phyloP scores from a whole-genome alignment of 92 coral and sea anemone species.

The Muricea muricata region DNA sequence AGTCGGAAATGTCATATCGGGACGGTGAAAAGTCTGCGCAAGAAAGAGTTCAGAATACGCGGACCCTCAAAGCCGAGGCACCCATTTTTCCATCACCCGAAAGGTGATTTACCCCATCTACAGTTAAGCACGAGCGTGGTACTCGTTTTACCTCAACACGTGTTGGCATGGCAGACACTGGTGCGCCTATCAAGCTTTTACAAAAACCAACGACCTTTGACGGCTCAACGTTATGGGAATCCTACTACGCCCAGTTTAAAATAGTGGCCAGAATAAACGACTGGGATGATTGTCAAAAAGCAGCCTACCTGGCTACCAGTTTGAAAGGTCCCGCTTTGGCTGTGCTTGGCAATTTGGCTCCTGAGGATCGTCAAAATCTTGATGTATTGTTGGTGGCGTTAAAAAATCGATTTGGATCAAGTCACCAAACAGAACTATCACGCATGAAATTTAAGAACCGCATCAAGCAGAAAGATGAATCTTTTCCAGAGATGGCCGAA shows the following conservation, averaged over 20 bases:
- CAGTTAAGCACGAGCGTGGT: neutral
- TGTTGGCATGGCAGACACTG: neutral
- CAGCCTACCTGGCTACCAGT: constrained; percentile 41
- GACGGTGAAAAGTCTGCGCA: too few relatives aligned
- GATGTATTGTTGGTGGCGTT: neutral
- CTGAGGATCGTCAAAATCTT: neutral
- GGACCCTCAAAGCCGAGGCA: neutral
- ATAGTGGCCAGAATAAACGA: constrained; percentile 28
- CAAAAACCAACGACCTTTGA: neutral
- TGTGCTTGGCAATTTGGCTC: neutral
- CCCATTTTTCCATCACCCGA: constrained; percentile 15
- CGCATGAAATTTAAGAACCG: neutral
- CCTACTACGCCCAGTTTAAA: constrained; percentile 33
- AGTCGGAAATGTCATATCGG: neutral
- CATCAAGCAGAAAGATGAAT: neutral
- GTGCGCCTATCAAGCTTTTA: neutral
- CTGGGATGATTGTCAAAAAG: constrained; percentile 27
- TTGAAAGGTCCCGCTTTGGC: constrained; percentile 12
- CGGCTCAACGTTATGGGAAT: neutral
- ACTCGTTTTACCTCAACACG: too few relatives aligned
- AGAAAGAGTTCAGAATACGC: neutral
- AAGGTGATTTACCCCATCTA: neutral
- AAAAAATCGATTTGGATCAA: neutral
- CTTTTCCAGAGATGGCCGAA: neutral
- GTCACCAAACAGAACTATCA: neutral